A percentile compares a stretch with the other conserved stretches of the same genome.
Evolutionary conservation across 2,888 invertebrate genomes (phyloP).

Genomic region (Polietes domitor): DNA sequence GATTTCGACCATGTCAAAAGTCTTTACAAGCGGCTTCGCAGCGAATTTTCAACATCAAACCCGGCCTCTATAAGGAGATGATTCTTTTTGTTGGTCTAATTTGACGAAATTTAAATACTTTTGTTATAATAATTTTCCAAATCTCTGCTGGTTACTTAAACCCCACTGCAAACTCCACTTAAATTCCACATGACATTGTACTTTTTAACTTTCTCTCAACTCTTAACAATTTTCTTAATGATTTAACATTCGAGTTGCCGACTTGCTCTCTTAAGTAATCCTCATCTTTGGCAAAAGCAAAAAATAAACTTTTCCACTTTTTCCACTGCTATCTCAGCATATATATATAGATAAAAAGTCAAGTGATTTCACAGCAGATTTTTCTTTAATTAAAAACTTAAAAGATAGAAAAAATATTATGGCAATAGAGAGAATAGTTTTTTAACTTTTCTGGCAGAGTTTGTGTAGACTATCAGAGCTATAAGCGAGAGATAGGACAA

Average conservation of each 20-base stretch:
- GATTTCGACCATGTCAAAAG: too few species aligned
- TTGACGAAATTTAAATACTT: too few species aligned
- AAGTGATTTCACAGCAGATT: constrained; percentile 40
- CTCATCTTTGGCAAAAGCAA: background rate
- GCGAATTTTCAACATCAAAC: too few species aligned
- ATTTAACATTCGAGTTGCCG: background rate
- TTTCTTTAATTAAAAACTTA: constrained; percentile 61
- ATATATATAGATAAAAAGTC: constrained; percentile 46
- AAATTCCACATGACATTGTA: too few species aligned
- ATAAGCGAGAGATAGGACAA: constrained; percentile 34
- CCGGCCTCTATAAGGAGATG: too few species aligned
- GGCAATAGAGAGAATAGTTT: constrained; percentile 23
- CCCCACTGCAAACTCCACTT: too few species aligned
- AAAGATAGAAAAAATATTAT: constrained; percentile 21
- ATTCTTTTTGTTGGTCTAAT: too few species aligned
- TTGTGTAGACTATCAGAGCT: constrained; percentile 27
- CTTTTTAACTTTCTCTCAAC: too few species aligned
- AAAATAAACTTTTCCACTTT: background rate
- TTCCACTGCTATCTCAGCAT: background rate
- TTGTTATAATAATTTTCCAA: too few species aligned
- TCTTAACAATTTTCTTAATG: background rate
- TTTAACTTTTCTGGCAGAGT: background rate
- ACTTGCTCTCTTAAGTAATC: background rate
- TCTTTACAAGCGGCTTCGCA: too few species aligned
- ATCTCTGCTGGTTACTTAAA: too few species aligned